A percentile compares a stretch with the other conserved stretches of the same genome.
phyloP scores from a whole-genome alignment of 1,140 invertebrate genomes.

The Elymnias hypermnestra region DNA sequence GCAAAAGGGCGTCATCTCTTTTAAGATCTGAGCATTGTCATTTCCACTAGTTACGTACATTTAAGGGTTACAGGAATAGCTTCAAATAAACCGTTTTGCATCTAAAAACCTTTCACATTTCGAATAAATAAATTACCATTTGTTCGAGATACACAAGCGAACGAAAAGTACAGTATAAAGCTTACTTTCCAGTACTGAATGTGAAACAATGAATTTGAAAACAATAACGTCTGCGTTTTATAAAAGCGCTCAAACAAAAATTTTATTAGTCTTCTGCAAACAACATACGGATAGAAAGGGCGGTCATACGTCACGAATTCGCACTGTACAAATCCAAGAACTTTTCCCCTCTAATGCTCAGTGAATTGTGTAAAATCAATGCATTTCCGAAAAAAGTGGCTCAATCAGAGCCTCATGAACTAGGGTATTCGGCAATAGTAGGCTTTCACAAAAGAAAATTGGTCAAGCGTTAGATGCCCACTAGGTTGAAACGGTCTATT shows the following conservation, averaged over 20 bases:
- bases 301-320: neutral
- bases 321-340: constrained; percentile 4
- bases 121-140: too few species aligned
- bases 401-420: constrained; percentile 45
- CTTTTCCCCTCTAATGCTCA: constrained; percentile 28
- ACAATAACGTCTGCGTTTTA: neutral
- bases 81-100: too few species aligned
- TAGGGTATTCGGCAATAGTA: constrained; percentile 59
- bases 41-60: too few species aligned
- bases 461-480: constrained; percentile 69
- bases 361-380: constrained; percentile 58
- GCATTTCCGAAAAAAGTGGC: constrained; percentile 47
- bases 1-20: too few species aligned
- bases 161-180: too few species aligned
- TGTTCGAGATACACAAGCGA: constrained; percentile 6
- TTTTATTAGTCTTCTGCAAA: constrained; percentile 1
- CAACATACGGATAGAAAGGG: neutral
- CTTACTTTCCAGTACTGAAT: too few species aligned
- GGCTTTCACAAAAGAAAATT: constrained; percentile 70
- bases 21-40: too few species aligned
- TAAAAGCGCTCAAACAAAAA: constrained; percentile 2
- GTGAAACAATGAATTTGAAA: too few species aligned
- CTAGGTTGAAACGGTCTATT: constrained; percentile 57
- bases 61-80: too few species aligned
- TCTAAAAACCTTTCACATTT: too few species aligned